A percentile compares a stretch with the other conserved stretches of the same genome.
phyloP scores from a whole-genome alignment of 2,888 invertebrate genomes.

The Apocheima hispidaria region DNA sequence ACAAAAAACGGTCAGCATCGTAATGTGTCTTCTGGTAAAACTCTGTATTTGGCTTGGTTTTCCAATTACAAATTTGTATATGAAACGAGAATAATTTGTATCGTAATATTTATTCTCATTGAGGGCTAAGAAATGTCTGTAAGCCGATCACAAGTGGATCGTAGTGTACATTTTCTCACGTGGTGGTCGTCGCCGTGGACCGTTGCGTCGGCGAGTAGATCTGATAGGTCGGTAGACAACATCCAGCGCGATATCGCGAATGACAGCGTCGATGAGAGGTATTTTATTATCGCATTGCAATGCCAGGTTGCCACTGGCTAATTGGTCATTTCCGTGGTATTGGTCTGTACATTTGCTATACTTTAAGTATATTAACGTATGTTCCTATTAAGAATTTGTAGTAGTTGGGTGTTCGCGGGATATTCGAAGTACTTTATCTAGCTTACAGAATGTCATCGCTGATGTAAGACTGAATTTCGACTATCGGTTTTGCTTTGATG shows the following conservation, averaged over 20 bases:
- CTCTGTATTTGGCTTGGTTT: conserved; percentile 1
- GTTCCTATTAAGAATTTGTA: neutral
- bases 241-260: conserved; percentile 75
- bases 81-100: neutral
- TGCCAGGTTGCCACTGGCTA: conserved; percentile 67
- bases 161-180: conserved; percentile 61
- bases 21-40: conserved; percentile 3
- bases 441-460: no score
- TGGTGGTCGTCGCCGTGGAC: conserved; percentile 66
- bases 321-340: conserved; percentile 74
- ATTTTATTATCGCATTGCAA: conserved; percentile 81
- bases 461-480: no score
- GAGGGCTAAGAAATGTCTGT: neutral
- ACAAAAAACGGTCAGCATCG: neutral
- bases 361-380: neutral
- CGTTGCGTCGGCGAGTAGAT: conserved; percentile 74
- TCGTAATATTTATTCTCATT: neutral
- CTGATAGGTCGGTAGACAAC: conserved; percentile 81
- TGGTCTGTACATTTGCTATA: neutral
- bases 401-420: neutral
- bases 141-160: neutral
- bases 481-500: no score
- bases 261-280: conserved; percentile 81
- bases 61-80: neutral
- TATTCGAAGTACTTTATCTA: no score